These are phyloP conservation scores for Rhyacichthys aspro DNA, from an alignment of 2,797 vertebrate genomes.

Conservation along the genomic window DNA sequence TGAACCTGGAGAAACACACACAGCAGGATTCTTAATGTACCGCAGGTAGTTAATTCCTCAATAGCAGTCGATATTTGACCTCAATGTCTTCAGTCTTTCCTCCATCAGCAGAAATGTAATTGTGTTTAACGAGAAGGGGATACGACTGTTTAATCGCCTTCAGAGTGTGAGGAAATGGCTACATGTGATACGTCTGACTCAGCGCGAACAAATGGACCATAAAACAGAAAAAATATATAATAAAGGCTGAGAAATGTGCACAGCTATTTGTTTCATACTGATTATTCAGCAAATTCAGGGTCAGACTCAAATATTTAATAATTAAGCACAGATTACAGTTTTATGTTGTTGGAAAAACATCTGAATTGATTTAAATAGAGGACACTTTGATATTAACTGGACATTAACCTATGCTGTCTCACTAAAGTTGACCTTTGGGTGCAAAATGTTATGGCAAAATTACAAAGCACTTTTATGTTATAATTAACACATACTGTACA, in stretches of 20 bases:
- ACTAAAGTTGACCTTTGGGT: no score
- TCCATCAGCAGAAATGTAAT: conserved; percentile 27
- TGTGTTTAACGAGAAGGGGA: neutral
- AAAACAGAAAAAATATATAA: neutral
- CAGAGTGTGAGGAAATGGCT: conserved; percentile 11
- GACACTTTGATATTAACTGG: no score
- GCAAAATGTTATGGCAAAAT: no score
- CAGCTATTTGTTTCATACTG: neutral
- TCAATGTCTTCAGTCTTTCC: neutral
- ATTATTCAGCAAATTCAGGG: neutral
- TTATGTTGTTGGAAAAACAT: no score
- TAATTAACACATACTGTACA: no score
- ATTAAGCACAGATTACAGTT: no score
- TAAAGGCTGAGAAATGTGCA: neutral
- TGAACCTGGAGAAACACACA: conserved; percentile 76
- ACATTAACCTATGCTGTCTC: no score
- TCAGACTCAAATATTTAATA: neutral
- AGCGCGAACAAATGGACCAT: conserved; percentile 24
- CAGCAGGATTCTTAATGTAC: conserved; percentile 15
- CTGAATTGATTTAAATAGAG: no score
- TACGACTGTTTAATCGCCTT: conserved; percentile 22
- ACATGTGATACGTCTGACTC: conserved; percentile 27
- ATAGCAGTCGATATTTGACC: conserved; percentile 9
- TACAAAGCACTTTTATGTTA: no score
- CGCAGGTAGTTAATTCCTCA: conserved; percentile 12